phyloP scores from a whole-genome alignment of 2,113 vertebrate genomes.

The Silurus meridionalis region DNA sequence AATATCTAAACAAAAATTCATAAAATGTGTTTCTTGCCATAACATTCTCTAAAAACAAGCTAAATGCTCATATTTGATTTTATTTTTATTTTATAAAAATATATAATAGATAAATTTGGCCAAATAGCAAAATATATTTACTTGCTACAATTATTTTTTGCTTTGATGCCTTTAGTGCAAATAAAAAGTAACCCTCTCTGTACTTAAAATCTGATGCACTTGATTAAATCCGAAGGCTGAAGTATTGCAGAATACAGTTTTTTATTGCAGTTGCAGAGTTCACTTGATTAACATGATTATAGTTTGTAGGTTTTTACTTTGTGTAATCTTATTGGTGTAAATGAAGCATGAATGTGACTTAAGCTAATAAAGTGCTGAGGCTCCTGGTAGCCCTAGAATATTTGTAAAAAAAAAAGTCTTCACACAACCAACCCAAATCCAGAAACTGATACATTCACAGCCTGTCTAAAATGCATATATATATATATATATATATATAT shows the following conservation, averaged over 20 bases:
- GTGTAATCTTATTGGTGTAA: background rate
- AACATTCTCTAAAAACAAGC: background rate
- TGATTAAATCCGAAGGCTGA: slow-evolving; percentile 35
- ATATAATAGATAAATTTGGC: background rate
- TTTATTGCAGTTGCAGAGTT: slow-evolving; percentile 65
- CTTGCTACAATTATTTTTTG: background rate
- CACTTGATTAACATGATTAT: slow-evolving; percentile 32
- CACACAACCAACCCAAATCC: background rate
- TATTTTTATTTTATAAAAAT: background rate
- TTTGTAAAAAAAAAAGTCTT: background rate
- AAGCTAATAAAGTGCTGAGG: background rate
- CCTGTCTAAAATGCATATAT: too few species aligned
- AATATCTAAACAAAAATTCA: background rate
- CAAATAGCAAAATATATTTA: background rate
- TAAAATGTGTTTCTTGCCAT: background rate
- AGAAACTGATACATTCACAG: background rate
- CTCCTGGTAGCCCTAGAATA: background rate
- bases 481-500: too few species aligned
- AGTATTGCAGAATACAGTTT: slow-evolving; percentile 23
- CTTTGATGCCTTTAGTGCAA: background rate
- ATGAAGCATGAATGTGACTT: background rate
- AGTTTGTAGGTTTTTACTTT: background rate
- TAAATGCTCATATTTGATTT: background rate
- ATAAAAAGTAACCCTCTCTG: background rate
- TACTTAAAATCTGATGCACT: background rate